Evolutionary conservation across 2,113 vertebrate genomes (phyloP).

Genomic region (Dicentrarchus labrax): DNA sequence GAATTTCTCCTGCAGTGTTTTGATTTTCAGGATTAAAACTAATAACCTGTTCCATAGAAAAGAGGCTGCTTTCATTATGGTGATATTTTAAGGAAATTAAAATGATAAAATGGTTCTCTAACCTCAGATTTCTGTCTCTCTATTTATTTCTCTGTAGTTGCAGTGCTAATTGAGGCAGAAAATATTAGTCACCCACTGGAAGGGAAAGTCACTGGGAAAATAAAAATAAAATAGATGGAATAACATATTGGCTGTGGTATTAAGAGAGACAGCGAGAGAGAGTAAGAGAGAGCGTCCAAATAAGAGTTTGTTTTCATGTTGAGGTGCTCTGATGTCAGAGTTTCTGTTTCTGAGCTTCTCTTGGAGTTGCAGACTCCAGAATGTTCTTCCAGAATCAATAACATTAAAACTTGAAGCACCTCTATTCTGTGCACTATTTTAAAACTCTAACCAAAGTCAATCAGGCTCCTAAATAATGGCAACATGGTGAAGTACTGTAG

Average conservation of each 20-base stretch:
- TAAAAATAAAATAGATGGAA: conserved; percentile 68
- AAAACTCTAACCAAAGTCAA: conserved; percentile 1
- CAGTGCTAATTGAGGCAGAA: conserved; percentile 74
- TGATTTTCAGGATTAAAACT: neutral
- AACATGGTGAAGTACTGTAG: neutral
- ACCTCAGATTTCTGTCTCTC: conserved; percentile 26
- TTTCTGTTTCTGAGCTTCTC: conserved; percentile 2
- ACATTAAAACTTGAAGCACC: neutral
- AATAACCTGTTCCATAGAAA: neutral
- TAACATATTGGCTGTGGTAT: conserved; percentile 33
- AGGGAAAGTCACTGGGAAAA: conserved; percentile 52
- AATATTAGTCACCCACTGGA: conserved; percentile 81
- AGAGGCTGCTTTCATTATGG: neutral
- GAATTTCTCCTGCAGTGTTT: neutral
- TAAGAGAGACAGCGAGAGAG: neutral
- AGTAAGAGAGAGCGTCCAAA: conserved; percentile 17
- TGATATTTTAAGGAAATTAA: conserved; percentile 16
- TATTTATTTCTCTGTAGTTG: conserved; percentile 30
- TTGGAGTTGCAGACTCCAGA: neutral
- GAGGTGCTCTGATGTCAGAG: conserved; percentile 39
- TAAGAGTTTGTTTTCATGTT: conserved; percentile 35
- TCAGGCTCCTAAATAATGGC: neutral
- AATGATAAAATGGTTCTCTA: too few relatives aligned
- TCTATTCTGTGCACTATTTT: conserved; percentile 31
- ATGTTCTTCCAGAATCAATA: conserved; percentile 19